Base-by-base conservation (phyloP, 2,888 invertebrate species). In the Pocota personata region DNA sequence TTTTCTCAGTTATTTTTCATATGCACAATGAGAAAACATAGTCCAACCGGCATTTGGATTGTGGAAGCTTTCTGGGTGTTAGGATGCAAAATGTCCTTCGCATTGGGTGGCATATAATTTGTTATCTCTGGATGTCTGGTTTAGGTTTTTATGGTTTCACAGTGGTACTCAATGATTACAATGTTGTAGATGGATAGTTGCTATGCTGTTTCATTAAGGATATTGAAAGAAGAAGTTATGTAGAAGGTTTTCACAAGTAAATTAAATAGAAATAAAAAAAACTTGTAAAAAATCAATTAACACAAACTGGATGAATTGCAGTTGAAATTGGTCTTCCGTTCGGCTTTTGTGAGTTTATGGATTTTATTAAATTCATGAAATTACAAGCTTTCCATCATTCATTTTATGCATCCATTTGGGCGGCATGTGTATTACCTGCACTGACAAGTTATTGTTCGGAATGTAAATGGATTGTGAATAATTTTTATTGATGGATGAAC, bases 1-100 rank as follows among this genome's bases (percentile, higher is more conserved):
- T 35, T 35, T 16, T 30, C 55, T 24, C 55, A 21, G 37, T 40
- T 40, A 60, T 60, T 40, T 60, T 60, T 60, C 46, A 46, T 14
- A 46, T 46, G 46, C 46, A 21, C 8, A 19, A 19, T 19, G 19
- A 4, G 46, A 46, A 8, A 46, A 10, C 46, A 21, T 5, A 12
- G 3, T n/a, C 40, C 32, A 10, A 32, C 14, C 0, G 40, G 40
- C 40, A 40, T n/a, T 6, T 21, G 16, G 46, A 46, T 43, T 43
- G 43, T 16, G 19, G 3, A 14, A 40, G n/a, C n/a, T 40, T 40
- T 40, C 5, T 3, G 1, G 0, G 3, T n/a, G 5, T n/a, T n/a
- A 8, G 46, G 7, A 8, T 19, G 16, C 16, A 8, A 19, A 46
- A 46, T 46, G 46, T 46, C 46, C 46, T 46, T 46, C 19, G 46